phyloP scores from a whole-genome alignment of 2,113 vertebrate species.

The Coregonus clupeaformis region DNA sequence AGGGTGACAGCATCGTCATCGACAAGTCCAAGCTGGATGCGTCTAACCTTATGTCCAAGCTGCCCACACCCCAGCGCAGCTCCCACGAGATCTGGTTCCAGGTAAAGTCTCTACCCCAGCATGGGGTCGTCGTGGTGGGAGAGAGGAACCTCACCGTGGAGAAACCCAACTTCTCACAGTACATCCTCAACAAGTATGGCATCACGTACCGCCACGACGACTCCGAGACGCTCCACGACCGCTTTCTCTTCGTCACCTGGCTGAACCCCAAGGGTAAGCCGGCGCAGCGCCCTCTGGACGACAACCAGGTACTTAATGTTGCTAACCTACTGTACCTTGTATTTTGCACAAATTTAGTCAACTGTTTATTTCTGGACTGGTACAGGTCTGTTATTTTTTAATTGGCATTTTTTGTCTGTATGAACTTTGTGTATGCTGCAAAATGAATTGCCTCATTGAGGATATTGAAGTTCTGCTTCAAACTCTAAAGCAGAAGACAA shows the following conservation, averaged over 20 bases:
- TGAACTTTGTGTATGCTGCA: no score
- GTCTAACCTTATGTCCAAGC: slow-evolving; percentile 83
- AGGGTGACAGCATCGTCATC: slow-evolving; percentile 81
- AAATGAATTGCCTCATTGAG: no score
- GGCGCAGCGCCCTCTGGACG: slow-evolving; percentile 67
- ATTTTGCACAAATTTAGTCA: no score
- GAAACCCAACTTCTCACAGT: slow-evolving; percentile 89
- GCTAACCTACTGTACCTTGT: no score
- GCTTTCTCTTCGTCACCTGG: slow-evolving; percentile 83
- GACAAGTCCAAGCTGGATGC: slow-evolving; percentile 82
- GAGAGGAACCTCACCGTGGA: slow-evolving; percentile 84
- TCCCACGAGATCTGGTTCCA: slow-evolving; percentile 89
- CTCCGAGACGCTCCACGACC: slow-evolving; percentile 82
- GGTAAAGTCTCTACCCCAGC: slow-evolving; percentile 78
- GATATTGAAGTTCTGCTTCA: no score
- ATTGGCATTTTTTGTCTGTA: no score
- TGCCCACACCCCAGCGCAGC: slow-evolving; percentile 72
- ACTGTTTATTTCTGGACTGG: no score
- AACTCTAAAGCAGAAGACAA: no score
- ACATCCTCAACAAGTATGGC: slow-evolving; percentile 82
- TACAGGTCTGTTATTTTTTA: no score
- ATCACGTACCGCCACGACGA: slow-evolving; percentile 84
- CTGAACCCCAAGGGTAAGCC: slow-evolving; percentile 82
- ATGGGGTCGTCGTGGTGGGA: slow-evolving; percentile 81
- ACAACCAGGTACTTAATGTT: slow-evolving; percentile 48